phyloP scores from a whole-genome alignment of 2,888 invertebrate genomes.

The Agonopterix alstromeriana region DNA sequence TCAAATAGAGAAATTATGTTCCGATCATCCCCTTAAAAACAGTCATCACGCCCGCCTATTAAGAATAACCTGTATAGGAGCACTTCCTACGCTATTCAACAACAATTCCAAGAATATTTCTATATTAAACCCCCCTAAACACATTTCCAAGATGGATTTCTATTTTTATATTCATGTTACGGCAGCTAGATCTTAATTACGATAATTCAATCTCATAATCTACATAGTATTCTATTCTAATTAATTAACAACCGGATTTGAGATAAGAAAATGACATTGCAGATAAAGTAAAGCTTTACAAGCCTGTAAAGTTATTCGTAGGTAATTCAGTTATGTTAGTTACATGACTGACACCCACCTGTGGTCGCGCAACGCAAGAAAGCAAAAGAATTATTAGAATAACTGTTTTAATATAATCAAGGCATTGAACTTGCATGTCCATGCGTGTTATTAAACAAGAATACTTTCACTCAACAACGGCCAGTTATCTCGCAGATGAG shows the following conservation, averaged over 20 bases:
- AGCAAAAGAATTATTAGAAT: slow-evolving; percentile 52
- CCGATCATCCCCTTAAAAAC: too few relatives aligned
- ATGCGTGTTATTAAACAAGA: slow-evolving; percentile 51
- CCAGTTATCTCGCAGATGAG: slow-evolving; percentile 43
- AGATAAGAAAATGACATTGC: slow-evolving; percentile 9
- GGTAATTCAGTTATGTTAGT: slow-evolving; percentile 5
- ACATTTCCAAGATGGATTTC: too few relatives aligned
- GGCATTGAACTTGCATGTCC: slow-evolving; percentile 68
- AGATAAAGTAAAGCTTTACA: slow-evolving; percentile 1
- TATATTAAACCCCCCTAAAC: too few relatives aligned
- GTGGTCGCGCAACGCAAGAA: slow-evolving; percentile 22
- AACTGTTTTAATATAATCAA: slow-evolving; percentile 69
- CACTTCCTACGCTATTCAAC: too few relatives aligned
- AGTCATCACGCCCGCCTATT: too few relatives aligned
- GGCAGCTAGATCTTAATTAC: slow-evolving; percentile 7
- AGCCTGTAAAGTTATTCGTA: neutral
- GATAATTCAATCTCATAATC: slow-evolving; percentile 6
- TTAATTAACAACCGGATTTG: slow-evolving; percentile 9
- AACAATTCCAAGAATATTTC: too few relatives aligned
- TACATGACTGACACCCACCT: slow-evolving; percentile 10
- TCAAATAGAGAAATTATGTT: too few relatives aligned
- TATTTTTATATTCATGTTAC: too few relatives aligned
- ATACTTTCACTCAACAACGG: slow-evolving; percentile 58
- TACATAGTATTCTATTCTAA: slow-evolving; percentile 6
- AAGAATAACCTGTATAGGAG: too few relatives aligned